Evolutionary conservation across 2,113 vertebrate genomes (phyloP).

Genomic region (Enhydra lutris): DNA sequence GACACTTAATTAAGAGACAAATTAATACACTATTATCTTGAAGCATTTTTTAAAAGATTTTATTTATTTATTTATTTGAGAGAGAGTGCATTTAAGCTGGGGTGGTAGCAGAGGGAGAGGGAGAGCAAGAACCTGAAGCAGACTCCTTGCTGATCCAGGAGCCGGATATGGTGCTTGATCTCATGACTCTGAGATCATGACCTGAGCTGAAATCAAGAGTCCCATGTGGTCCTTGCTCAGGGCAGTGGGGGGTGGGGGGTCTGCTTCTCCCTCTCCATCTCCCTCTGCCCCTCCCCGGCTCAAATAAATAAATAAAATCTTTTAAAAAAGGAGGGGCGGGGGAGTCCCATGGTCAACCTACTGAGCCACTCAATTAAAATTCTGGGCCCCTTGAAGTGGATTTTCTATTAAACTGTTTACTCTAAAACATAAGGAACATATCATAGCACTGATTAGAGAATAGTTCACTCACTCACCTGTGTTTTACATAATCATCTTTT

Average conservation of each 20-base stretch:
- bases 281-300: background rate
- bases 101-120: background rate
- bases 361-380: background rate
- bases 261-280: background rate
- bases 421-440: background rate
- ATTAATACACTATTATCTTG: background rate
- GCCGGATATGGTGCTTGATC: fast-evolving
- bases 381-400: background rate
- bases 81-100: background rate
- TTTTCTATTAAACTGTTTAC: background rate
- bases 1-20: background rate
- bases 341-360: background rate
- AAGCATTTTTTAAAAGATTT: background rate
- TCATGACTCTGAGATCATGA: background rate
- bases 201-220: background rate
- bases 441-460: background rate
- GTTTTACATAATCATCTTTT: background rate
- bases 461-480: background rate
- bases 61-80: background rate
- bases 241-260: background rate
- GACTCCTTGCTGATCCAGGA: background rate
- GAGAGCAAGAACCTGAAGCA: background rate
- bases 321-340: background rate
- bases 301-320: background rate
- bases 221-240: background rate